Evolutionary conservation across 2,113 vertebrate species (phyloP).

Genomic region (Cynocephalus volans): DNA sequence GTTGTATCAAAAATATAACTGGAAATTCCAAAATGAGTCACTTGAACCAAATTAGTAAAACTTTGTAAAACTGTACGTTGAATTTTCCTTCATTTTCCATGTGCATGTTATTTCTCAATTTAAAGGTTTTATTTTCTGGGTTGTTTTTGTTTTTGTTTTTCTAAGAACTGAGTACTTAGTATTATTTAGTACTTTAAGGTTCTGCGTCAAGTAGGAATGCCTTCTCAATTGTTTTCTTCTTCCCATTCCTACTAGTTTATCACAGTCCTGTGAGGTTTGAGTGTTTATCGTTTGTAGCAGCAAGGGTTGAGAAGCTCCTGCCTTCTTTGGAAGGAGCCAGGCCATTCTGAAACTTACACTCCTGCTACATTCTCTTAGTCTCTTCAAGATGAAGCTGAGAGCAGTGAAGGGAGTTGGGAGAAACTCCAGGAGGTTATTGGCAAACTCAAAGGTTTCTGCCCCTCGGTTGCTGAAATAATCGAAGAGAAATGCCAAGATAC

Average conservation of each 20-base stretch:
- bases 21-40: constrained; percentile 15
- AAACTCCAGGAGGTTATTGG: constrained; percentile 85
- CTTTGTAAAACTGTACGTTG: background rate
- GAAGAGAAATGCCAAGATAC: constrained; percentile 85
- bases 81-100: constrained; percentile 16
- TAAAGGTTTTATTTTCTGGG: background rate
- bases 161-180: background rate
- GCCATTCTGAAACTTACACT: background rate
- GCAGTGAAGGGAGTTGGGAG: constrained; percentile 88
- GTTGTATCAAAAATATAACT: background rate
- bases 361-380: constrained; percentile 84
- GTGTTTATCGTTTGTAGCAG: background rate
- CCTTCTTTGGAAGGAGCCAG: background rate
- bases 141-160: background rate
- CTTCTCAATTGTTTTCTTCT: background rate
- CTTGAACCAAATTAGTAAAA: background rate
- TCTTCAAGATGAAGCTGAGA: constrained; percentile 90
- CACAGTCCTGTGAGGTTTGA: background rate
- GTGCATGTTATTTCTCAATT: background rate
- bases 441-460: constrained; percentile 87
- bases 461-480: constrained; percentile 88
- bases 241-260: background rate
- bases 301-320: background rate
- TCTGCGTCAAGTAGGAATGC: background rate
- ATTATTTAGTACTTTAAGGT: background rate